A percentile compares a stretch with the other conserved stretches of the same genome.
These are phyloP conservation scores for Salvelinus alpinus DNA, from an alignment of 2,113 vertebrate genomes.

Conservation along the genomic window DNA sequence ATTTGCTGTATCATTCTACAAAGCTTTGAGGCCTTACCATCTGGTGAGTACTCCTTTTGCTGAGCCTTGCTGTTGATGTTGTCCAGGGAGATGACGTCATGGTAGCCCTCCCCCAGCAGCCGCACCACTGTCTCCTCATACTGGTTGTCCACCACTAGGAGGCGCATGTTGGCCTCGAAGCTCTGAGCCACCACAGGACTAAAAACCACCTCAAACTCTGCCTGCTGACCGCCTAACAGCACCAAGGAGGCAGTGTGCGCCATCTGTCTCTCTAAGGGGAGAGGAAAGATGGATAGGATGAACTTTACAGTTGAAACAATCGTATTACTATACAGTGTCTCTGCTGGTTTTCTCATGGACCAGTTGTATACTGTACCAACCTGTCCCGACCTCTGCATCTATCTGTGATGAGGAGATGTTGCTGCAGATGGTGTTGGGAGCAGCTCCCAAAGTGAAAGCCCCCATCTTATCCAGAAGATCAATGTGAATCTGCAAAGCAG, in stretches of 20 bases:
- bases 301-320: neutral
- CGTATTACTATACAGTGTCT: neutral
- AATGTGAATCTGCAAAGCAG: slow-evolving; percentile 76
- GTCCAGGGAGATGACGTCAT: slow-evolving; percentile 80
- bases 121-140: slow-evolving; percentile 74
- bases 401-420: slow-evolving; percentile 43
- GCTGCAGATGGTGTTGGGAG: slow-evolving; percentile 55
- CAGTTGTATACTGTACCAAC: slow-evolving; percentile 36
- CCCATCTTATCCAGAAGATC: slow-evolving; percentile 74
- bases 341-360: neutral
- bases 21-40: slow-evolving; percentile 4
- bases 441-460: slow-evolving; percentile 76
- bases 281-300: neutral
- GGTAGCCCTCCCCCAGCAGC: slow-evolving; percentile 79
- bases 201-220: slow-evolving; percentile 79
- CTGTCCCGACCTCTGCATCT: slow-evolving; percentile 38
- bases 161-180: slow-evolving; percentile 64
- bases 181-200: slow-evolving; percentile 64
- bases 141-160: slow-evolving; percentile 77
- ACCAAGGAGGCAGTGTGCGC: slow-evolving; percentile 66
- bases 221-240: slow-evolving; percentile 65
- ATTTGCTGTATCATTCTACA: too few relatives aligned
- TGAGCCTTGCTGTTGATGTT: slow-evolving; percentile 65
- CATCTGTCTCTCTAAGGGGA: slow-evolving; percentile 62
- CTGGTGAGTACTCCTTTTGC: slow-evolving; percentile 31